These are phyloP conservation scores for Zaprionus lachaisei DNA, from an alignment of 1,140 invertebrate species.

Conservation along the genomic window DNA sequence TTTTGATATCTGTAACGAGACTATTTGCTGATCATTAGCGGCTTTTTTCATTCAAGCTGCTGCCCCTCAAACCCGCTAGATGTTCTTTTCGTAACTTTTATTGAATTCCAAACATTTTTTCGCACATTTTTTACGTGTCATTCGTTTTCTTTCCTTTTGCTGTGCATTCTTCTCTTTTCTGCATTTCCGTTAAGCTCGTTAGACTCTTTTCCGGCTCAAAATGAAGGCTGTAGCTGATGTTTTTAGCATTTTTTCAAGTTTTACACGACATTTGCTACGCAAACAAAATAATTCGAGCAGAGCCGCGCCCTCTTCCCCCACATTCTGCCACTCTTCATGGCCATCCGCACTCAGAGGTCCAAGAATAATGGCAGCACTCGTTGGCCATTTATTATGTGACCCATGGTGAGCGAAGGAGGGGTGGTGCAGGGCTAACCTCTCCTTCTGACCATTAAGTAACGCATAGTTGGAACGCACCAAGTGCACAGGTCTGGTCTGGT, in stretches of 20 bases:
- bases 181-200: constrained; percentile 68
- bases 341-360: constrained; percentile 13
- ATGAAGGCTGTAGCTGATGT: constrained; percentile 8
- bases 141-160: constrained; percentile 19
- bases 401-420: background rate
- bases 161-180: constrained; percentile 38
- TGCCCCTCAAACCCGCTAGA: background rate
- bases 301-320: background rate
- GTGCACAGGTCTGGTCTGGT: constrained; percentile 10
- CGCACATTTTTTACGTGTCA: constrained; percentile 26
- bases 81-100: constrained; percentile 26
- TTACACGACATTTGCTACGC: constrained; percentile 63
- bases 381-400: constrained; percentile 53
- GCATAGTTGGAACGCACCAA: constrained; percentile 33
- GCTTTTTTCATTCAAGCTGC: background rate
- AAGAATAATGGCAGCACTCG: constrained; percentile 67
- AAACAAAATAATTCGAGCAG: constrained; percentile 56
- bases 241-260: constrained; percentile 51
- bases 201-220: constrained; percentile 38
- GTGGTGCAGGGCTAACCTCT: background rate
- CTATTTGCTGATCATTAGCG: constrained; percentile 70
- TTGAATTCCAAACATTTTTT: constrained; percentile 58
- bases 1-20: constrained; percentile 51
- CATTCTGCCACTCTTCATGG: background rate
- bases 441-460: constrained; percentile 65